Percentiles rank a stretch among this genome's conserved stretches.
Evolutionary conservation across 2,113 vertebrate genomes (phyloP).

Genomic region (Empidonax traillii): DNA sequence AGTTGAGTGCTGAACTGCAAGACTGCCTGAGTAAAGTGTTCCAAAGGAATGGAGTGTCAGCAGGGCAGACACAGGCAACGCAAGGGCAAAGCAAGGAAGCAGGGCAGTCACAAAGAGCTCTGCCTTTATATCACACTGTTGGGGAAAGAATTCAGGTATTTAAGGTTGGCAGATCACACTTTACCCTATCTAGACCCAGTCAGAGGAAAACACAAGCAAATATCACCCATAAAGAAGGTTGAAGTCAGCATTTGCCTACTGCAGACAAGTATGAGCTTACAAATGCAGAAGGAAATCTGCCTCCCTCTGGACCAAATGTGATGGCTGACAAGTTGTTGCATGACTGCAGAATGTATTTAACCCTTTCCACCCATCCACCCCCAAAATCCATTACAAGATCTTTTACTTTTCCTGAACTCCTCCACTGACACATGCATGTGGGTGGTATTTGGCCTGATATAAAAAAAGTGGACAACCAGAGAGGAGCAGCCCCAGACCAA

Average conservation of each 20-base stretch:
- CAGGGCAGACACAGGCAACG: neutral
- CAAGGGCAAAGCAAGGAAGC: neutral
- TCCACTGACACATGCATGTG: accelerated
- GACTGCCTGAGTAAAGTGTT: neutral
- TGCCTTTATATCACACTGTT: neutral
- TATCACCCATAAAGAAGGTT: neutral
- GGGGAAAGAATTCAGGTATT: neutral
- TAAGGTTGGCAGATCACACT: neutral
- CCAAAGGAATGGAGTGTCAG: neutral
- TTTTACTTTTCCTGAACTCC: neutral
- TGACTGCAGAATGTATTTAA: neutral
- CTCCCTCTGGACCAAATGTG: neutral
- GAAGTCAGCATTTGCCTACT: neutral
- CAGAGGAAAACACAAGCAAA: neutral
- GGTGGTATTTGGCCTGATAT: neutral
- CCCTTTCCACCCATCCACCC: neutral
- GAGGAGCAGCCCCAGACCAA: neutral
- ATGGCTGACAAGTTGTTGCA: neutral
- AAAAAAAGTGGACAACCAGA: neutral
- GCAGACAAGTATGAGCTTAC: neutral
- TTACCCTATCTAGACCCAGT: neutral
- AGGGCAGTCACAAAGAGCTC: neutral
- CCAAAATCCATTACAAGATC: neutral
- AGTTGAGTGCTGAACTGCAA: neutral
- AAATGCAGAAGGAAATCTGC: neutral